A percentile compares a stretch with the other conserved stretches of the same genome.
Conservation (phyloP, 37 sponge, comb jelly and placozoan species). For the Dysidea cf. avara region DNA sequence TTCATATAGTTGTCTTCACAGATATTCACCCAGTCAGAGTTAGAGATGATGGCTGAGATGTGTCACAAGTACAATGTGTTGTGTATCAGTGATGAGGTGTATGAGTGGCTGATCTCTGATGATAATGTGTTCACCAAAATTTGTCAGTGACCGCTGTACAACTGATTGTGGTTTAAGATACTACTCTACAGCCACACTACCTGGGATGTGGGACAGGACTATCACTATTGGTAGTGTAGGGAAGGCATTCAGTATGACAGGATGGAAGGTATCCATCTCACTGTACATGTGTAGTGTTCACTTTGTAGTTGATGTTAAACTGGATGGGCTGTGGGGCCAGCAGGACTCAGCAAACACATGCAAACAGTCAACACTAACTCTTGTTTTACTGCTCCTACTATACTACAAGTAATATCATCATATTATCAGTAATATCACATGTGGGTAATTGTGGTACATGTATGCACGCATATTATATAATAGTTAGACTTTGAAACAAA, state of each 20-base stretch:
- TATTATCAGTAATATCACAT: too few species aligned
- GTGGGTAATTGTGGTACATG: too few species aligned
- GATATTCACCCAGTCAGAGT: constrained; percentile 74
- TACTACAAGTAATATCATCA: constrained; percentile 69
- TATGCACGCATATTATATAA: too few species aligned
- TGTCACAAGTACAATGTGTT: constrained; percentile 84
- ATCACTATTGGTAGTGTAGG: constrained; percentile 95
- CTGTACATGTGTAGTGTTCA: background rate
- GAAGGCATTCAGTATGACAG: constrained; percentile 95
- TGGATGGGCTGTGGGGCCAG: constrained; percentile 94
- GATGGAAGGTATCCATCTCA: constrained; percentile 90
- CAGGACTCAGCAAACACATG: constrained; percentile 65
- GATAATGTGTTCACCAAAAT: too few species aligned
- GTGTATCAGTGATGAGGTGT: constrained; percentile 97
- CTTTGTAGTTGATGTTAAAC: constrained; percentile 29
- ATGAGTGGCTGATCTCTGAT: constrained; percentile 90
- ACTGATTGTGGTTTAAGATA: too few species aligned
- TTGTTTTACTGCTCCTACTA: constrained; percentile 71
- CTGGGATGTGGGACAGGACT: constrained; percentile 98
- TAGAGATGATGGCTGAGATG: constrained; percentile 89
- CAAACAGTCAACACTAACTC: constrained; percentile 45
- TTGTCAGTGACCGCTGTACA: too few species aligned
- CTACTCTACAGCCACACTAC: constrained; percentile 78
- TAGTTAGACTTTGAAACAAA: too few species aligned
- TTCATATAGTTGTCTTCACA: too few species aligned